Evolutionary conservation across 2,888 invertebrate genomes (phyloP).

Genomic region (Cybosia mesomella): DNA sequence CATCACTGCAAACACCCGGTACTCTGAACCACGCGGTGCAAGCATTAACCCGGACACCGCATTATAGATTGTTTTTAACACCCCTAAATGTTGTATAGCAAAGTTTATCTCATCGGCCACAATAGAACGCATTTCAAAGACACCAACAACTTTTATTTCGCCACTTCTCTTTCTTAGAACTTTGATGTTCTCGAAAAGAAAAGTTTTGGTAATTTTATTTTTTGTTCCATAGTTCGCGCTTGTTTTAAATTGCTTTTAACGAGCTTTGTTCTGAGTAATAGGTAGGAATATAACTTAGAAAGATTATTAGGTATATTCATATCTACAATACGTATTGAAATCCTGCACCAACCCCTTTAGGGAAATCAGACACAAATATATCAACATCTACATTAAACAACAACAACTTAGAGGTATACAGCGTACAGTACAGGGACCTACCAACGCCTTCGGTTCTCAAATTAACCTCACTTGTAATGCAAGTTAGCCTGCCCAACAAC

Average conservation of each 20-base stretch:
- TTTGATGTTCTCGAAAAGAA: constrained; percentile 37
- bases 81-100: constrained; percentile 73
- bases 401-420: too few species aligned
- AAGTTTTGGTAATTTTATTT: constrained; percentile 48
- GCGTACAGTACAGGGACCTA: too few species aligned
- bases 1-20: constrained; percentile 53
- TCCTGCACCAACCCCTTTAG: background rate
- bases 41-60: constrained; percentile 65
- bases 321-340: constrained; percentile 2
- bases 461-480: too few species aligned
- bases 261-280: constrained; percentile 33
- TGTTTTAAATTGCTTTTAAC: constrained; percentile 38
- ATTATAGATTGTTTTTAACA: constrained; percentile 73
- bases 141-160: constrained; percentile 47
- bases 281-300: background rate
- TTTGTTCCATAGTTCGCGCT: constrained; percentile 26
- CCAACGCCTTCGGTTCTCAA: too few species aligned
- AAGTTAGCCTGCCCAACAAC: too few species aligned
- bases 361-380: too few species aligned
- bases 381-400: too few species aligned
- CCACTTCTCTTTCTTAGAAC: constrained; percentile 40
- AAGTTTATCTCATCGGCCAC: constrained; percentile 55
- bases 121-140: constrained; percentile 51
- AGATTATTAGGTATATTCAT: constrained; percentile 1
- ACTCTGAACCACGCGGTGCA: constrained; percentile 51